Conservation (phyloP, 2,797 vertebrate genomes). For the Centropyge bicolor region DNA sequence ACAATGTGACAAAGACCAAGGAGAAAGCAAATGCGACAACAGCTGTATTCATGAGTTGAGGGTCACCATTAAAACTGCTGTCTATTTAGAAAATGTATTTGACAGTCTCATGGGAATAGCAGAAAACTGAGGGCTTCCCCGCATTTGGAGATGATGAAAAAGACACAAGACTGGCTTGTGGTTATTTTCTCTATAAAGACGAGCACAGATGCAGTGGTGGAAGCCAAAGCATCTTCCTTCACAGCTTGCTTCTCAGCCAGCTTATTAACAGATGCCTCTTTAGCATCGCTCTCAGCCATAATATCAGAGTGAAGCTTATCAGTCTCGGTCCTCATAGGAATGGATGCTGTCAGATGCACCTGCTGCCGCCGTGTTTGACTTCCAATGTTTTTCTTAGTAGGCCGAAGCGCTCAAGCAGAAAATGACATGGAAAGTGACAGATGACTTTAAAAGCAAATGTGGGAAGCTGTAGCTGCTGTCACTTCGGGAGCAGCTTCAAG, state of each 20-base stretch:
- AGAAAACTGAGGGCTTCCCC: not conserved
- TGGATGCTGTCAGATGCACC: slow-evolving; percentile 24
- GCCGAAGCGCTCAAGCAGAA: slow-evolving; percentile 49
- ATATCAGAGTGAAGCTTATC: slow-evolving; percentile 28
- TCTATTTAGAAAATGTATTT: slow-evolving; percentile 1
- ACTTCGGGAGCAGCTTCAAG: slow-evolving; percentile 36
- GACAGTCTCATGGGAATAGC: not conserved
- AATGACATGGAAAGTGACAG: slow-evolving; percentile 60
- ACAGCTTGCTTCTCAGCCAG: slow-evolving; percentile 23
- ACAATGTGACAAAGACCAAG: not conserved
- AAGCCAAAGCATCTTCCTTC: slow-evolving; percentile 32
- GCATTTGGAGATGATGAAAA: slow-evolving; percentile 32
- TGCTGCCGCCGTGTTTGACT: slow-evolving; percentile 22
- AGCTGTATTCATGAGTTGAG: not conserved
- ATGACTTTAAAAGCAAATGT: slow-evolving; percentile 52
- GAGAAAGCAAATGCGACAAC: not conserved
- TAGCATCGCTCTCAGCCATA: slow-evolving; percentile 8
- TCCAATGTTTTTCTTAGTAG: slow-evolving; percentile 47
- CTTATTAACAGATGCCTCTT: slow-evolving; percentile 41
- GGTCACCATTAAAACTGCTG: not conserved
- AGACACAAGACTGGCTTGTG: slow-evolving; percentile 4
- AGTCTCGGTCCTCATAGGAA: slow-evolving; percentile 3
- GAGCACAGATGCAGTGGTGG: slow-evolving; percentile 14
- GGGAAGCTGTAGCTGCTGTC: slow-evolving; percentile 14
- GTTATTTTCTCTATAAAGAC: slow-evolving; percentile 13